These are phyloP conservation scores for Leptopilina drosophilae DNA, from an alignment of 2,888 invertebrate species.

Conservation along the genomic window DNA sequence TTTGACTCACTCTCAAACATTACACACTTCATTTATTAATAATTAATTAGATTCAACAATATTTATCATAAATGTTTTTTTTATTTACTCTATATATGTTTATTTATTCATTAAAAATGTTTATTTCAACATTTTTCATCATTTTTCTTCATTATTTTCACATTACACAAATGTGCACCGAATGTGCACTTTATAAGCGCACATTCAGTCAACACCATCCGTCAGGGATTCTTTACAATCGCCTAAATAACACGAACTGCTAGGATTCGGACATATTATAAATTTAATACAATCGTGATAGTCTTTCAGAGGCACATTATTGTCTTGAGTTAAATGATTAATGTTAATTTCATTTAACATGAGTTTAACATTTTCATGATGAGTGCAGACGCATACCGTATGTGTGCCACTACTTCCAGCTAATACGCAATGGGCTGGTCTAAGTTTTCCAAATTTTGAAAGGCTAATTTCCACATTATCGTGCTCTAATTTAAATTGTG, in stretches of 20 bases:
- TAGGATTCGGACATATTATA: background rate
- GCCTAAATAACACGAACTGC: slow-evolving; percentile 41
- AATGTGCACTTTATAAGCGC: no score
- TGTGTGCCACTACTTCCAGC: slow-evolving; percentile 39
- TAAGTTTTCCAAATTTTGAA: slow-evolving; percentile 47
- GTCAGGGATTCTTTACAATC: slow-evolving; percentile 41
- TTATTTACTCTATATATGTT: no score
- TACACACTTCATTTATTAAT: no score
- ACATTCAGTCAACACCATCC: no score
- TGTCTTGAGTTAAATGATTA: background rate
- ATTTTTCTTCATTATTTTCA: no score
- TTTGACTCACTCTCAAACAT: no score
- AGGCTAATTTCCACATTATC: no score
- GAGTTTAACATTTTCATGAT: slow-evolving; percentile 51
- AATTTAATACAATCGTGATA: background rate
- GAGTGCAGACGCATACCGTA: slow-evolving; percentile 51
- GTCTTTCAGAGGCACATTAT: background rate
- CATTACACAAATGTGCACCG: no score
- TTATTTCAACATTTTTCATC: no score
- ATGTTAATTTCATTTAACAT: slow-evolving; percentile 42
- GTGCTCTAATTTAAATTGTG: background rate
- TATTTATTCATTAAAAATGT: no score
- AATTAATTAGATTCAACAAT: no score
- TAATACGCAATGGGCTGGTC: slow-evolving; percentile 47
- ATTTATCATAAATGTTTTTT: no score